These are phyloP conservation scores for Pachyramphus minor DNA, from an alignment of 2,113 vertebrate genomes.

Conservation along the genomic window DNA sequence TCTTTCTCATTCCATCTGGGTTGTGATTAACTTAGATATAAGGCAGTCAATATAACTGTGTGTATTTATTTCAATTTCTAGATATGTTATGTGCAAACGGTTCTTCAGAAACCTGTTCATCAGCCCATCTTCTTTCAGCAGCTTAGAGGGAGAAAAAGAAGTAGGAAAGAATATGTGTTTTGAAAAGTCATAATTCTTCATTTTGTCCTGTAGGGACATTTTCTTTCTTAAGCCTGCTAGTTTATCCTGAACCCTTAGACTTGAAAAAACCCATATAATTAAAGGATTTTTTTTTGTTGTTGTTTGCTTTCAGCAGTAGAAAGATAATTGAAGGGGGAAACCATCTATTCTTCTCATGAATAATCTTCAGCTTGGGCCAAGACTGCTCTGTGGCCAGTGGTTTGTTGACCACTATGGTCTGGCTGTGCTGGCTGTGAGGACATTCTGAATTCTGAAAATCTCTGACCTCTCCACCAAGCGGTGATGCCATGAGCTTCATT, in stretches of 20 bases:
- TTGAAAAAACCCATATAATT: not conserved
- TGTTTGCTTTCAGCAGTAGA: slow-evolving; percentile 9
- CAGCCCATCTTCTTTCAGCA: not conserved
- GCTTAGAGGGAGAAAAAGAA: not conserved
- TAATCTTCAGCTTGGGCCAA: not conserved
- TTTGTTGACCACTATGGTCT: not conserved
- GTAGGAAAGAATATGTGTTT: not conserved
- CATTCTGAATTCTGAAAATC: not conserved
- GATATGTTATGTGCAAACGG: not conserved
- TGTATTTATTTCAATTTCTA: not conserved
- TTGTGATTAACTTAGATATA: not conserved
- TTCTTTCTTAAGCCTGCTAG: not conserved
- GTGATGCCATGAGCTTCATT: not conserved
- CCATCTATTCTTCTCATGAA: not conserved
- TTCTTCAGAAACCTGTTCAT: not conserved
- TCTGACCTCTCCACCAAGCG: not conserved
- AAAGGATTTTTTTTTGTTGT: not conserved
- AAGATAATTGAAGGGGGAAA: slow-evolving; percentile 4
- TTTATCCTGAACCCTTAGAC: not conserved
- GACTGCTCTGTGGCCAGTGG: not conserved
- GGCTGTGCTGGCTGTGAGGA: not conserved
- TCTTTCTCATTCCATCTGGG: not conserved
- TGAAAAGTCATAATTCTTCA: not conserved
- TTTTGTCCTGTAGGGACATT: not conserved
- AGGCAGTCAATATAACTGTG: not conserved